These are phyloP conservation scores for Fopius arisanus DNA, from an alignment of 1,140 invertebrate species.

Conservation along the genomic window DNA sequence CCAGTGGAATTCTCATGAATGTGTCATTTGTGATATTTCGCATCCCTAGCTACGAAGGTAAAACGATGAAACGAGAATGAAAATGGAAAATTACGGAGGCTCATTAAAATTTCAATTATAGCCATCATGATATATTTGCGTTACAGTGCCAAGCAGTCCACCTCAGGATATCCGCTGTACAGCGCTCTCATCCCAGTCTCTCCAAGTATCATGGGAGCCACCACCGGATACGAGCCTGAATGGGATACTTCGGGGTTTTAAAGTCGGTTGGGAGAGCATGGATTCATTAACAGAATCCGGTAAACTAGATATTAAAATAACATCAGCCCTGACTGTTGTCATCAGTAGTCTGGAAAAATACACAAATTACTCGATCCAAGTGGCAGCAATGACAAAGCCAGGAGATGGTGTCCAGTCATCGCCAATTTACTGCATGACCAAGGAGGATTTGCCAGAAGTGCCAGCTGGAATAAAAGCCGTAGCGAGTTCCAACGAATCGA, in stretches of 20 bases:
- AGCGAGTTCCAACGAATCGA: conserved; percentile 81
- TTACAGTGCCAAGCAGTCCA: conserved; percentile 78
- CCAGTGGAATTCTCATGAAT: not conserved
- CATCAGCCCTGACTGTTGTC: conserved; percentile 72
- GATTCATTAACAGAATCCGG: conserved; percentile 52
- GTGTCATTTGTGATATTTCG: not conserved
- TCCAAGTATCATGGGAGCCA: conserved; percentile 87
- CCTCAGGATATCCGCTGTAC: conserved; percentile 81
- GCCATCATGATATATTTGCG: conserved; percentile 30
- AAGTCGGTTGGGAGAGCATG: conserved; percentile 76
- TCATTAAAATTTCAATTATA: conserved; percentile 5
- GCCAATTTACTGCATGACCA: conserved; percentile 86
- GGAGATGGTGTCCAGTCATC: conserved; percentile 87
- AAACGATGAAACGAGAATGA: not conserved
- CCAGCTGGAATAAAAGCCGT: conserved; percentile 90
- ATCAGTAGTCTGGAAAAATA: conserved; percentile 77
- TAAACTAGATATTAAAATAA: conserved; percentile 70
- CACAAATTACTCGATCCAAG: conserved; percentile 89
- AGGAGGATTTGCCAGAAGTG: conserved; percentile 89
- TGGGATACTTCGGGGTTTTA: conserved; percentile 88
- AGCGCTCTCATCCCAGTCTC: conserved; percentile 80
- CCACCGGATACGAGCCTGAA: conserved; percentile 83
- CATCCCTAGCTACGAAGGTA: not conserved
- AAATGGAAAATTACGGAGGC: not conserved
- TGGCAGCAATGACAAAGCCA: conserved; percentile 82